phyloP scores from a whole-genome alignment of 2,797 vertebrate genomes.

The Ptychobarbus kaznakovi region DNA sequence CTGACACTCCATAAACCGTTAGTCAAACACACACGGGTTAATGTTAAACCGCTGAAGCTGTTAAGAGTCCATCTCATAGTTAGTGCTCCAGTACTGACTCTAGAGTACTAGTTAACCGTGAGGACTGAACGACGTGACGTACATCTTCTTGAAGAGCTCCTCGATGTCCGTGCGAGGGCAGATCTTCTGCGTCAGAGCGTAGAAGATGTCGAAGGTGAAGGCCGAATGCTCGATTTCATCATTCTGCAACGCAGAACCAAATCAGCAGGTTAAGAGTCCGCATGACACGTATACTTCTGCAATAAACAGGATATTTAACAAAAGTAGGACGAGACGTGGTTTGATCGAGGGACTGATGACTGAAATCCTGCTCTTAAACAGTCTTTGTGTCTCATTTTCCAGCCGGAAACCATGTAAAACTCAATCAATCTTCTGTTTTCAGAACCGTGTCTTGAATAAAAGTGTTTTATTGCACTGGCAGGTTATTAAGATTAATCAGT shows the following conservation, averaged over 20 bases:
- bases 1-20: slow-evolving; percentile 65
- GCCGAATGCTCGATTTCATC: slow-evolving; percentile 94
- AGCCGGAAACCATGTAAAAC: not conserved
- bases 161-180: slow-evolving; percentile 99
- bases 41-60: slow-evolving; percentile 82
- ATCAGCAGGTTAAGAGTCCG: not conserved
- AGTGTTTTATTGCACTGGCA: not conserved
- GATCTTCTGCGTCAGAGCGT: slow-evolving; percentile 98
- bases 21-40: slow-evolving; percentile 81
- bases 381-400: not conserved
- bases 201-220: slow-evolving; percentile 98
- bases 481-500: not conserved
- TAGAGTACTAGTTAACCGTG: not conserved
- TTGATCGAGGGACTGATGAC: not conserved
- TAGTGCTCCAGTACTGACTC: slow-evolving; percentile 76
- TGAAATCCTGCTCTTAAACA: not conserved
- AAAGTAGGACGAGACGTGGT: not conserved
- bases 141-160: slow-evolving; percentile 98
- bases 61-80: slow-evolving; percentile 86
- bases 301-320: not conserved
- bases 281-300: not conserved
- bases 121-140: slow-evolving; percentile 68
- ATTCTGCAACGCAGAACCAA: slow-evolving; percentile 81
- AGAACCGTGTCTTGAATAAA: not conserved
- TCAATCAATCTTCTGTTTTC: not conserved